Evolutionary conservation across 2,888 invertebrate genomes (phyloP).

Genomic region (Falcaria lacertinaria): DNA sequence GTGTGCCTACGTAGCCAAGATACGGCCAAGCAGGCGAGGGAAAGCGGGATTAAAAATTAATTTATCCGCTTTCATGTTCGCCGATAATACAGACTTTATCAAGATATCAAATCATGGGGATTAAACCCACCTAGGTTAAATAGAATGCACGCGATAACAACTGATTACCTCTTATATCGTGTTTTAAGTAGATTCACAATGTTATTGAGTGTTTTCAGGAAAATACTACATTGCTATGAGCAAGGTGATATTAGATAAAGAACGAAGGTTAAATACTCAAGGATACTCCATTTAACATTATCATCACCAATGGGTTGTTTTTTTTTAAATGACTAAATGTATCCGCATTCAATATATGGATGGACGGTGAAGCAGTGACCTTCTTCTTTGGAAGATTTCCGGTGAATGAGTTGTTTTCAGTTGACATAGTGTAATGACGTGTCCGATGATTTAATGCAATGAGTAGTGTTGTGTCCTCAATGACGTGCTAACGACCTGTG

Average conservation of each 20-base stretch:
- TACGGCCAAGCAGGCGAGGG: conserved; percentile 58
- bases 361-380: no score
- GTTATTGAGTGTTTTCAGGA: conserved; percentile 4
- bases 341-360: no score
- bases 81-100: conserved; percentile 76
- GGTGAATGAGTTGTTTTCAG: conserved; percentile 26
- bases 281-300: no score
- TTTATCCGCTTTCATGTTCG: conserved; percentile 74
- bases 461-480: conserved; percentile 39
- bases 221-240: neutral
- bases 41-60: conserved; percentile 75
- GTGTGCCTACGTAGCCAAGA: conserved; percentile 53
- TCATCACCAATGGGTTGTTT: no score
- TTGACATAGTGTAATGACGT: conserved; percentile 41
- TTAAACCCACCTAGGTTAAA: conserved; percentile 71
- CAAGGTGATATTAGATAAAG: no score
- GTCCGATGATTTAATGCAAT: conserved; percentile 50
- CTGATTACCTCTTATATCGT: conserved; percentile 55
- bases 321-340: no score
- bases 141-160: conserved; percentile 67
- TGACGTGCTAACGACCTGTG: conserved; percentile 76
- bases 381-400: no score
- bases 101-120: conserved; percentile 74
- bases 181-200: conserved; percentile 18
- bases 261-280: no score